Percentiles rank a stretch among this genome's conserved stretches.
phyloP scores from a whole-genome alignment of 2,888 invertebrate genomes.

The Chrysolina americana region DNA sequence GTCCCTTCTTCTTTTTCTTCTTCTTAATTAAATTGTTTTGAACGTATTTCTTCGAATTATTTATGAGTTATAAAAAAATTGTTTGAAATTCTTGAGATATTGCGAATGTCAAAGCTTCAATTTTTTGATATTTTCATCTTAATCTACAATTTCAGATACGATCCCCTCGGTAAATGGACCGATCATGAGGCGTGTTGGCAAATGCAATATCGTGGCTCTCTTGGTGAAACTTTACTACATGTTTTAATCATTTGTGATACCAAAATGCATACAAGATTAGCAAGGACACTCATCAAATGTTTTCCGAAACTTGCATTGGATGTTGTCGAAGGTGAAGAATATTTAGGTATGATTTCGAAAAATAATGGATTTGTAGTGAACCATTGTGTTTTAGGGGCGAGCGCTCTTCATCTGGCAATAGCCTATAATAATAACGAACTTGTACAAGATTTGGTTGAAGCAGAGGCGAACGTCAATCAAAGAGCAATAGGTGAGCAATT shows the following conservation, averaged over 20 bases:
- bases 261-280: slow-evolving; percentile 84
- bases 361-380: not conserved
- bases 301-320: slow-evolving; percentile 93
- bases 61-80: too few species aligned
- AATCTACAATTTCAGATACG: slow-evolving; percentile 73
- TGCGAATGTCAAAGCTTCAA: too few species aligned
- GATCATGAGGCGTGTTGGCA: slow-evolving; percentile 98
- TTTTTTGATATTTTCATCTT: not conserved
- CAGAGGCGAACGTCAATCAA: slow-evolving; percentile 93
- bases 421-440: slow-evolving; percentile 97
- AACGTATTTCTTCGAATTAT: too few species aligned
- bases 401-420: slow-evolving; percentile 95
- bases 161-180: slow-evolving; percentile 89
- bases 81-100: too few species aligned
- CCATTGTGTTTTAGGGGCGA: slow-evolving; percentile 77
- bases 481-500: slow-evolving; percentile 84
- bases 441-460: slow-evolving; percentile 92
- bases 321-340: slow-evolving; percentile 97
- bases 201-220: slow-evolving; percentile 94
- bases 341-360: slow-evolving; percentile 71
- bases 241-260: slow-evolving; percentile 96
- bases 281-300: slow-evolving; percentile 89
- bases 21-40: too few species aligned
- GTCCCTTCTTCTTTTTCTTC: too few species aligned
- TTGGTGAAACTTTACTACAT: slow-evolving; percentile 96